Percentiles rank a stretch among this genome's conserved stretches.
These are phyloP conservation scores for Plebejus argus DNA, from an alignment of 2,888 invertebrate genomes.

Conservation along the genomic window DNA sequence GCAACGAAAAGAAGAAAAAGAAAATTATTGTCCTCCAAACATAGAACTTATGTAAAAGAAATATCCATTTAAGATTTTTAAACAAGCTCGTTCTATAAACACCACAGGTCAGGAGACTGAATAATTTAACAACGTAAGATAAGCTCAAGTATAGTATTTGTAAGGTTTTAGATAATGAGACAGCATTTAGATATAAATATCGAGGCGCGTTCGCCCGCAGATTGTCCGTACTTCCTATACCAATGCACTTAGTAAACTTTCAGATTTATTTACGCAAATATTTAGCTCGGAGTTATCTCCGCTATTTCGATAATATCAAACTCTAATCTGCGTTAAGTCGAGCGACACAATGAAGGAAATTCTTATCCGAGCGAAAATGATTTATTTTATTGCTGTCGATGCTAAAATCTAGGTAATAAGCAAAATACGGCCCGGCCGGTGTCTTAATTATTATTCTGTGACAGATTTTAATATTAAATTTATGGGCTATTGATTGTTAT, in stretches of 20 bases:
- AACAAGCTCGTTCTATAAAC: not conserved
- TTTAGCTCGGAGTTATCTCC: constrained; percentile 37
- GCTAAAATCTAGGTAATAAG: constrained; percentile 61
- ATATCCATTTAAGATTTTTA: not conserved
- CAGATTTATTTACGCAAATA: constrained; percentile 40
- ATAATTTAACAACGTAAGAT: constrained; percentile 18
- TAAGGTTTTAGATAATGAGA: constrained; percentile 22
- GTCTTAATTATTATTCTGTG: constrained; percentile 64
- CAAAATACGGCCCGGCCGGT: constrained; percentile 56
- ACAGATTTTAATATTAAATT: constrained; percentile 58
- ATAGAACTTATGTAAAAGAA: not conserved
- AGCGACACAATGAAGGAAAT: constrained; percentile 54
- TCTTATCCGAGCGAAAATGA: constrained; percentile 59
- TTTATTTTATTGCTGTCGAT: constrained; percentile 58
- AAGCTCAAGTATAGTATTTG: constrained; percentile 18
- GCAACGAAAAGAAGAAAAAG: no score
- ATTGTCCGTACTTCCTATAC: constrained; percentile 25
- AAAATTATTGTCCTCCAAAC: no score
- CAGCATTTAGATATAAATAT: constrained; percentile 23
- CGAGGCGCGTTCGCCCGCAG: constrained; percentile 15
- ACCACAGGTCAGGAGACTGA: not conserved
- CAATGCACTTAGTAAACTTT: constrained; percentile 35
- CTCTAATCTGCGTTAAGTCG: constrained; percentile 46
- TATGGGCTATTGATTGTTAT: constrained; percentile 34
- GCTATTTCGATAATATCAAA: constrained; percentile 40